Evolutionary conservation across 2,888 invertebrate genomes (phyloP).

Genomic region (Folsomia manolachei): DNA sequence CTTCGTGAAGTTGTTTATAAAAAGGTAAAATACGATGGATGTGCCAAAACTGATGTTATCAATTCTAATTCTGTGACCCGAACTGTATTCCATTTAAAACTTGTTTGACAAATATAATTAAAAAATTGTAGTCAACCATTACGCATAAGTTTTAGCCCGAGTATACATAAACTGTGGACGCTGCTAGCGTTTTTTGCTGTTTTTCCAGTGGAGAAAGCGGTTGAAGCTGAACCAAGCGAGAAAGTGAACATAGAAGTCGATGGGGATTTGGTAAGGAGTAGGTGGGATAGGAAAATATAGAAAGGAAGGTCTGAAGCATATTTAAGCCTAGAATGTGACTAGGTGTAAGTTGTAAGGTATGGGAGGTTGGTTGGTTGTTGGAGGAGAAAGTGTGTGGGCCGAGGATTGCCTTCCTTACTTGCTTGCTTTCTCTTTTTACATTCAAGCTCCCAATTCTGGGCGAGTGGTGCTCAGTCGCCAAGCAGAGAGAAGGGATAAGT

Average conservation of each 20-base stretch:
- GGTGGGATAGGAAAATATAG: too few species aligned
- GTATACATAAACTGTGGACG: background rate
- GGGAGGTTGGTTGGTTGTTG: background rate
- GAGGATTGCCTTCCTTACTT: background rate
- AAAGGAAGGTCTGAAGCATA: too few species aligned
- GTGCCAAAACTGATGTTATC: too few species aligned
- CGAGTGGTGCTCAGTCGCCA: background rate
- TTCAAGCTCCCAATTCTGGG: background rate
- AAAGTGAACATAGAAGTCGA: background rate
- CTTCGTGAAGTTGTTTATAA: too few species aligned
- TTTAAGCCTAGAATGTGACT: background rate
- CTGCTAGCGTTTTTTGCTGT: too few species aligned
- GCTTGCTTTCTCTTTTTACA: background rate
- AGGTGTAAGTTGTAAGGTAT: background rate
- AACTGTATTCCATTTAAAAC: too few species aligned
- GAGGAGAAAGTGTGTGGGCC: constrained; percentile 8
- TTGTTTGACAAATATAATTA: too few species aligned
- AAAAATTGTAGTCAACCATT: too few species aligned
- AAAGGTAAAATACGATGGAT: too few species aligned
- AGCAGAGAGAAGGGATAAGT: background rate
- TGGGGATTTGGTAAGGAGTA: background rate
- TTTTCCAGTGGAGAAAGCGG: background rate
- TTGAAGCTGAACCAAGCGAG: background rate
- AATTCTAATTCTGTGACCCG: too few species aligned
- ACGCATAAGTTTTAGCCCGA: too few species aligned